Base-by-base conservation (phyloP, 2,797 vertebrate genomes). In the Melanotaenia boesemani region DNA sequence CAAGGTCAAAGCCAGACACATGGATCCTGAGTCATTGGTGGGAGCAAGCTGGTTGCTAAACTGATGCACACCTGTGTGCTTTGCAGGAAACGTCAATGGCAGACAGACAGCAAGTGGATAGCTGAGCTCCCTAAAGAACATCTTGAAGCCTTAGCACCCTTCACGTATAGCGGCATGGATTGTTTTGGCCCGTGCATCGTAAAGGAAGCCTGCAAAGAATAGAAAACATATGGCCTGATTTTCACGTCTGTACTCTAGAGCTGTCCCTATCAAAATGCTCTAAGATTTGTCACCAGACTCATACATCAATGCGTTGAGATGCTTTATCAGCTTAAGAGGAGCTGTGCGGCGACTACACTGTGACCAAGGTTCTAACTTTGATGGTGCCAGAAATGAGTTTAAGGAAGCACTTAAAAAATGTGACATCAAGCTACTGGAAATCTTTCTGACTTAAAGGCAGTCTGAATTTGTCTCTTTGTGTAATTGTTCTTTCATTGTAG, bases 1-100 rank as follows among this genome's bases (percentile, higher is more conserved):
- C n/a, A n/a, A n/a, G n/a, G n/a, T n/a, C n/a, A n/a, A n/a, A n/a
- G 58, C n/a, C 46, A 62, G 32, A 74, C 77, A 5, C 20, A 70
- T 57, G 71, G 67, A 52, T 74, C 65, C 20, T 79, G 66, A 67
- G 30, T 74, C 0, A 20, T 74, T 39, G 56, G 65, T 60, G 71
- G 65, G 0, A 70, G 20, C 37, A 74, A 66, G 18, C 2, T 57
- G 1, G 71, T 70, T 8, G 71, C 5, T 0, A 72, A 62, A 0
- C 16, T 67, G 16, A 67, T 68, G 46, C 48, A 58, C 46, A 16
- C 18, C 20, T 77, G 75, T 67, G 69, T 68, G 39, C 0, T 1
- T 3, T 77, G 75, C 32, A 73, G 44, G 3, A 65, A 69, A 61
- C 41, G 64, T 22, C 2, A 34, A 26, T 0, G 59, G 1, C 64